Conservation (phyloP, 2,888 invertebrate genomes). For the Sylvicola cinctus region DNA sequence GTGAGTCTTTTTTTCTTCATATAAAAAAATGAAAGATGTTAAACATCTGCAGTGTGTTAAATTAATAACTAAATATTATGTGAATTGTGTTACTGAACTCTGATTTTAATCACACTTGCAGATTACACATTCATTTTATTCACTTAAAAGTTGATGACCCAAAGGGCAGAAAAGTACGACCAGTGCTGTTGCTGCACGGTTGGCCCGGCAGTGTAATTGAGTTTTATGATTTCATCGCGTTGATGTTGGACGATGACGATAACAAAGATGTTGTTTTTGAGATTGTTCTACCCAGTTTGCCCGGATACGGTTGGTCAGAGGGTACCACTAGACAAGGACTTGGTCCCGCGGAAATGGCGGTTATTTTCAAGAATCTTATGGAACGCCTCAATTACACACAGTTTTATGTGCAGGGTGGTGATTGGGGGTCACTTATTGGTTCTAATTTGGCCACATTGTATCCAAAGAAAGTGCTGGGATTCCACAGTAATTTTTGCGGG, state of each 20-base stretch:
- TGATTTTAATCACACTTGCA: conserved; percentile 6
- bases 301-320: conserved; percentile 28
- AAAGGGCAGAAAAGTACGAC: conserved; percentile 21
- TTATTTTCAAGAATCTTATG: conserved; percentile 47
- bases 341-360: conserved; percentile 31
- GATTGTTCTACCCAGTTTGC: conserved; percentile 28
- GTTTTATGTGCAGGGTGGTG: conserved; percentile 55
- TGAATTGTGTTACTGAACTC: neutral
- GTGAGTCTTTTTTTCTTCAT: too few species aligned
- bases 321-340: conserved; percentile 34
- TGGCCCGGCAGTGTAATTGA: conserved; percentile 83
- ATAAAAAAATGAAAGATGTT: too few species aligned
- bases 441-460: conserved; percentile 37
- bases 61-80: neutral
- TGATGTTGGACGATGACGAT: conserved; percentile 28
- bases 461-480: conserved; percentile 28
- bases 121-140: conserved; percentile 41
- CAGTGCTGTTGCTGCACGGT: conserved; percentile 46
- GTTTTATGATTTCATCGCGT: conserved; percentile 55
- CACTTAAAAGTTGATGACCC: conserved; percentile 34
- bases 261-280: conserved; percentile 35
- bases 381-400: conserved; percentile 35
- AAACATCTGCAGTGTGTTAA: too few species aligned
- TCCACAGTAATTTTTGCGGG: conserved; percentile 41
- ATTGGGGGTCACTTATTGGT: conserved; percentile 43